Evolutionary conservation across 2,797 vertebrate species (phyloP), one percentile per base, ranked within the genome.

Genomic region (Miichthys miiuy): DNA sequence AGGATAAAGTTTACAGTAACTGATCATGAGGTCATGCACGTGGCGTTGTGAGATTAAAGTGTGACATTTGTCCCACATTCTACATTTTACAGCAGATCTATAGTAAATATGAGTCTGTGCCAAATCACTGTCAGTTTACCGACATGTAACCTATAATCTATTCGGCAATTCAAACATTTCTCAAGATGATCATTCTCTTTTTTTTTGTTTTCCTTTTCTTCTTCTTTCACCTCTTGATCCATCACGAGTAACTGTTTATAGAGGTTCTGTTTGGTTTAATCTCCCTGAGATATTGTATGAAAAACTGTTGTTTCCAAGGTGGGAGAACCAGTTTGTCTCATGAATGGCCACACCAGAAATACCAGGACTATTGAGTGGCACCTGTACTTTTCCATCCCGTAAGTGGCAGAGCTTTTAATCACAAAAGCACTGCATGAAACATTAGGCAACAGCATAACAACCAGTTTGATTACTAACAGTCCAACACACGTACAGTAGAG

Each of bases 321-420:
- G 72, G 81, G 75, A 30, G 88, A 93, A 91, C 84, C 79, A 65
- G 89, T 92, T 89, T 76, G 63, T 61, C 12, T 4, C 30, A 27
- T 81, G 75, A 86, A 72, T 62, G 80, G 60, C 21, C n/a, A 5
- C 1, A 55, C 18, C 44, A 54, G 62, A 86, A 79, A 78, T 65
- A 56, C 55, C 65, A 50, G 58, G 55, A 18, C 17, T 21, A 12
- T 47, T 55, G 34, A 78, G 64, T 72, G 67, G 54, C 68, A 84
- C 79, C 71, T 88, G 91, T 88, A 84, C 21, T 88, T 88, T 90
- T 91, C 90, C 89, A 89, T 55, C 48, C 54, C 41, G 30, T n/a
- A 27, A 38, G 57, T 73, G 55, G 48, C 41, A 17, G 46, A 65
- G 48, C 30, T 51, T 77, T 77, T 52, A 74, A 66, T 73, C 42